Percentiles rank a stretch among this genome's conserved stretches.
Conservation (phyloP, 1,140 invertebrate genomes). For the Pseudomyrmex flavicornis region DNA sequence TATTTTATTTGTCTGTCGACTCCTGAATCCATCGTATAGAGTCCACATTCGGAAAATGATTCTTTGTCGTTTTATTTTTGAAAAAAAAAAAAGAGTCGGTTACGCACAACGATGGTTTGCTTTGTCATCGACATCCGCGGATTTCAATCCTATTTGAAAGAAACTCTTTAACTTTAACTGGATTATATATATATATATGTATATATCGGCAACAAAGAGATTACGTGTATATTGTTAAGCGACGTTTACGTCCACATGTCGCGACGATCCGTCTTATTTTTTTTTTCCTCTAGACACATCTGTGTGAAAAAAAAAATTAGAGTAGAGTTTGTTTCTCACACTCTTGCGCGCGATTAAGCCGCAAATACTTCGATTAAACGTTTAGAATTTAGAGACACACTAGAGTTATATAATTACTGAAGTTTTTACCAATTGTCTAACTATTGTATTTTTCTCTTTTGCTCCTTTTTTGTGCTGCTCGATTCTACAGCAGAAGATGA, state of each 20-base stretch:
- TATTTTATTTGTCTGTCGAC: not conserved
- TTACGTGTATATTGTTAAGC: constrained; percentile 38
- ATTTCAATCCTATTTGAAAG: constrained; percentile 48
- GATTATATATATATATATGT: not conserved
- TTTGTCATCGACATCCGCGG: not conserved
- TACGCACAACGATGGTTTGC: not conserved
- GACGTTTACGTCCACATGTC: not conserved
- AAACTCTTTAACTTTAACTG: constrained; percentile 42
- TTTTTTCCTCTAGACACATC: not conserved
- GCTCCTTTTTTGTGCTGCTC: constrained; percentile 51
- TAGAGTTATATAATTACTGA: not conserved
- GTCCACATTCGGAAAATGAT: not conserved
- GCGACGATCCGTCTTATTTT: not conserved
- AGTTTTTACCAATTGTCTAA: constrained; percentile 60
- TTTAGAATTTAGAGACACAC: constrained; percentile 8
- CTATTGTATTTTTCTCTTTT: constrained; percentile 63
- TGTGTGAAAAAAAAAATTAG: too few relatives aligned
- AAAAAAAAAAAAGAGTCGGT: not conserved
- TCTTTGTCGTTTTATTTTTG: not conserved
- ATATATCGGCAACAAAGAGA: constrained; percentile 13
- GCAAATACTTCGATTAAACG: not conserved
- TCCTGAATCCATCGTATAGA: not conserved
- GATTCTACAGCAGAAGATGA: constrained; percentile 72
- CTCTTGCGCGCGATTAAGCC: too few relatives aligned
- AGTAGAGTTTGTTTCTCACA: too few relatives aligned